Evolutionary conservation across 2,888 invertebrate species (phyloP).

Genomic region (Herminia tarsipennalis): DNA sequence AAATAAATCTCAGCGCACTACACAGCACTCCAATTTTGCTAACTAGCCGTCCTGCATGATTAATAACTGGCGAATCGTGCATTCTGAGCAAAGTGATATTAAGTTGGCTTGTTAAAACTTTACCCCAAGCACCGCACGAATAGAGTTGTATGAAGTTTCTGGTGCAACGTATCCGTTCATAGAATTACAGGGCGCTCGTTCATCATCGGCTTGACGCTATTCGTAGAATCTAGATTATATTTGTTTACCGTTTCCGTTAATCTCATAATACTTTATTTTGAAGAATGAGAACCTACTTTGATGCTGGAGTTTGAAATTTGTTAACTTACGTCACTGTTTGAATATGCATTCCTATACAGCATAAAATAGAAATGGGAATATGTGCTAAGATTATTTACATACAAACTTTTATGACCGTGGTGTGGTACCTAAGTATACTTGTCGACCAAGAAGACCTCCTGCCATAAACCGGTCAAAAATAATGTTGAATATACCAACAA

Average conservation of each 20-base stretch:
- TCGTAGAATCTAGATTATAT: conserved; percentile 39
- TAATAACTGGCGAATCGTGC: conserved; percentile 82
- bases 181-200: conserved; percentile 62
- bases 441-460: too few relatives aligned
- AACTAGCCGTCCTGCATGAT: conserved; percentile 83
- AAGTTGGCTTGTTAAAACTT: conserved; percentile 86
- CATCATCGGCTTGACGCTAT: conserved; percentile 57
- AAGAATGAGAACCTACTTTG: too few relatives aligned
- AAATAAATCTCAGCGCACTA: conserved; percentile 60
- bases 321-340: too few relatives aligned
- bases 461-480: too few relatives aligned
- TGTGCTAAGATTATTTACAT: too few relatives aligned
- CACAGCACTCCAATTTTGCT: conserved; percentile 73
- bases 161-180: conserved; percentile 61
- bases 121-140: conserved; percentile 70
- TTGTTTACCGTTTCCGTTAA: conserved; percentile 53
- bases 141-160: conserved; percentile 71
- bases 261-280: too few relatives aligned
- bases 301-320: too few relatives aligned
- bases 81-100: conserved; percentile 83
- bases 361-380: too few relatives aligned
- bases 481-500: too few relatives aligned
- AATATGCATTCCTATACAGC: too few relatives aligned
- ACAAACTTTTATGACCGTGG: too few relatives aligned
- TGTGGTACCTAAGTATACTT: too few relatives aligned